Evolutionary conservation across 2,888 invertebrate genomes (phyloP), one percentile per base, ranked within the genome.

Genomic region (Macrosiphum euphorbiae): DNA sequence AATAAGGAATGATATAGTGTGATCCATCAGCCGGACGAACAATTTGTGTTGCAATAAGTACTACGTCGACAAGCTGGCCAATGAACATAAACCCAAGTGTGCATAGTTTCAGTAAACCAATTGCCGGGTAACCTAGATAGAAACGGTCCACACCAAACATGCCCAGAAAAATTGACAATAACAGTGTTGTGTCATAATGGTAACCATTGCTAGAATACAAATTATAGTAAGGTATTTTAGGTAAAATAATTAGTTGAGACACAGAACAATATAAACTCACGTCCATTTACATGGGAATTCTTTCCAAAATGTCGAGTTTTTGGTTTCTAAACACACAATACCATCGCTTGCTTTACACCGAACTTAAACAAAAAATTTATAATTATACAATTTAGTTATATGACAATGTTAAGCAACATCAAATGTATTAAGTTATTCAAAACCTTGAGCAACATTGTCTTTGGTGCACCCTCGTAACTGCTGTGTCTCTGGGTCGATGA

Each of bases 141-240:
- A 99, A 99, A 94, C 99, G 96, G 96, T 99, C 99, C 50, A 98
- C 97, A 41, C 99, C 99, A 96, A 99, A 98, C 98, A 99, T 99
- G 55, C 99, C 99, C 94, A 99, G 96, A 96, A 99, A 99, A 91
- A 99, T 98, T 0, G 99, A 99, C 10, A 99, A 96, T 67, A 99
- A 96, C 88, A 99, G 96, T 0, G 99, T 98, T 92, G 98, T 98
- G 96, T 99, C 99, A 95, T 99, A 97, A 5, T 98, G 98, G 95
- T 99, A 98, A 44, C 99, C 99, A 97, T 99, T 99, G 94, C 99
- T 99, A 96, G 84, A 96, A 95, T 98, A 99, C 96, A 85, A 96
- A 96, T 95, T 95, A 95, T 94, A 20, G 95, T 94, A 35, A 78
- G 35, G 20, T 78, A 8, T 35, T 78, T 35, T 91, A 44, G 91